Evolutionary conservation across 2,888 invertebrate species (phyloP).

Genomic region (Chrysomela aeneicollis): DNA sequence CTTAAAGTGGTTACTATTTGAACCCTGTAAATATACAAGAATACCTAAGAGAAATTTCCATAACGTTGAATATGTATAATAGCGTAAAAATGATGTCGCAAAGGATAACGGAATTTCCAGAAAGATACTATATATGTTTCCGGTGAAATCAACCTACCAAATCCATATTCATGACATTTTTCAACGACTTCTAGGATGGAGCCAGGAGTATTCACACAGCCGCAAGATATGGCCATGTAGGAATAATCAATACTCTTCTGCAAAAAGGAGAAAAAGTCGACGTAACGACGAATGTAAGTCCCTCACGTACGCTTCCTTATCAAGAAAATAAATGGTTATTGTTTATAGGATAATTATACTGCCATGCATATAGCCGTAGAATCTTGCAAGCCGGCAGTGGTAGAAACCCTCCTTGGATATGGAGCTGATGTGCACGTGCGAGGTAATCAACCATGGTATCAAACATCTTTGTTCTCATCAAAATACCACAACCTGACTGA

Average conservation of each 20-base stretch:
- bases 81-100: conserved; percentile 3
- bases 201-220: conserved; percentile 98
- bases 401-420: conserved; percentile 93
- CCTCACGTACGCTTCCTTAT: conserved; percentile 30
- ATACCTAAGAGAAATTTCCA: conserved; percentile 1
- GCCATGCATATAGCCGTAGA: conserved; percentile 98
- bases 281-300: conserved; percentile 88
- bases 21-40: not conserved
- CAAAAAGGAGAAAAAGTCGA: conserved; percentile 98
- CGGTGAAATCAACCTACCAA: not conserved
- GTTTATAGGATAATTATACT: conserved; percentile 90
- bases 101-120: not conserved
- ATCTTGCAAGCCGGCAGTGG: conserved; percentile 91
- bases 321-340: conserved; percentile 21
- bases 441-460: conserved; percentile 65
- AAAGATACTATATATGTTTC: not conserved
- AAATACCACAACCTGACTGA: no score
- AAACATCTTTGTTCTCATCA: no score
- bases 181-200: conserved; percentile 73
- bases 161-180: not conserved
- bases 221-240: conserved; percentile 95
- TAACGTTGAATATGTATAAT: conserved; percentile 14
- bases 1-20: no score
- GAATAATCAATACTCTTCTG: conserved; percentile 94
- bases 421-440: conserved; percentile 97